Evolutionary conservation across 2,113 vertebrate species (phyloP).

Genomic region (Pionites leucogaster): DNA sequence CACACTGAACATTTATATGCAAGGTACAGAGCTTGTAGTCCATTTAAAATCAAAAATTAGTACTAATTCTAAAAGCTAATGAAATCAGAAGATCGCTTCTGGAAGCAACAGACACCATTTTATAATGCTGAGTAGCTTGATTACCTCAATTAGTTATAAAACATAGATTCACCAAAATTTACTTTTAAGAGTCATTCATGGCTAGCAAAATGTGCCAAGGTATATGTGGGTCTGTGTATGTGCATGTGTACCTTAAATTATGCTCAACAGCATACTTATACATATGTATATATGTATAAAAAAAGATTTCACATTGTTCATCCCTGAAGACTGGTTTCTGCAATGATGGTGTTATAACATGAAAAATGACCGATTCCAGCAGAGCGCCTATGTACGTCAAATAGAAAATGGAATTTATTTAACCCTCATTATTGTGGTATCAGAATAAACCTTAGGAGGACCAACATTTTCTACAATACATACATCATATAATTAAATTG

Average conservation of each 20-base stretch:
- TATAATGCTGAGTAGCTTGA: constrained; percentile 25
- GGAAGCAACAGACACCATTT: constrained; percentile 38
- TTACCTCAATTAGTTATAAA: constrained; percentile 47
- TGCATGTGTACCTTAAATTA: background rate
- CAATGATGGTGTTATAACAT: background rate
- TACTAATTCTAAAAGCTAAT: constrained; percentile 65
- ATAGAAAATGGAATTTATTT: background rate
- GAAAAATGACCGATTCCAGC: background rate
- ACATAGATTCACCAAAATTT: constrained; percentile 4
- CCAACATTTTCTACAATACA: background rate
- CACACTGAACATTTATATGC: constrained; percentile 62
- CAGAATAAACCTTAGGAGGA: background rate
- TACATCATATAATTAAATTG: background rate
- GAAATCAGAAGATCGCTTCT: constrained; percentile 61
- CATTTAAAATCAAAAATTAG: constrained; percentile 61
- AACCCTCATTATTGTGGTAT: background rate
- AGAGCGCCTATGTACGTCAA: background rate
- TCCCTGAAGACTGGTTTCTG: background rate
- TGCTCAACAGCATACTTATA: background rate
- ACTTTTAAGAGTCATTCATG: background rate
- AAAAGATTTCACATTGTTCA: background rate
- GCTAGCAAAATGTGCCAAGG: background rate
- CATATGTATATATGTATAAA: too few relatives aligned
- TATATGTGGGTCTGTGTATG: background rate
- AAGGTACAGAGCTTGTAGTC: constrained; percentile 29